phyloP scores from a whole-genome alignment of 1,140 invertebrate genomes.

The Akabosia matsudoensis region DNA sequence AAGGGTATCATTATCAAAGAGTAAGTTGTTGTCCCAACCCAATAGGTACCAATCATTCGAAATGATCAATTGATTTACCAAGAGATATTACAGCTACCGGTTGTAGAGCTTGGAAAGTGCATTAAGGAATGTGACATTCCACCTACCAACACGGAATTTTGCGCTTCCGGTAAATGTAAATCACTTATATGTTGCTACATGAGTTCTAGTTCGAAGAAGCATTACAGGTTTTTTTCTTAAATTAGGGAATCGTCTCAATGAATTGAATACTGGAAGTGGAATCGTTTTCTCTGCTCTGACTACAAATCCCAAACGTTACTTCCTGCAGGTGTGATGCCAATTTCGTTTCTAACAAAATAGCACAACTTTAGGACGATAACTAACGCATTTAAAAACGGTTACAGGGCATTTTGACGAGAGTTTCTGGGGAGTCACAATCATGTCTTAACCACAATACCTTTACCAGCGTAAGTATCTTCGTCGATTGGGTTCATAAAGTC shows the following conservation, averaged over 20 bases:
- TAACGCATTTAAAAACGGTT: neutral
- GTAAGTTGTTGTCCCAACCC: neutral
- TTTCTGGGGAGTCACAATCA: conserved; percentile 28
- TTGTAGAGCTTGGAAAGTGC: conserved; percentile 30
- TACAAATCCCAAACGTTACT: conserved; percentile 29
- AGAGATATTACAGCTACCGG: conserved; percentile 24
- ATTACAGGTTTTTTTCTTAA: too few species aligned
- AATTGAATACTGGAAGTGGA: conserved; percentile 29
- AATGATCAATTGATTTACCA: conserved; percentile 31
- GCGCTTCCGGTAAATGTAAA: conserved; percentile 8
- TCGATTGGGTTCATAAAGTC: conserved; percentile 32
- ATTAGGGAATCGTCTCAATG: conserved; percentile 11
- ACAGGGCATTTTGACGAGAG: conserved; percentile 33
- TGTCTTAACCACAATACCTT: conserved; percentile 30
- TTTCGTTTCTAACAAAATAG: neutral
- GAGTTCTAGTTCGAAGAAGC: too few species aligned
- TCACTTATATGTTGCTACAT: too few species aligned
- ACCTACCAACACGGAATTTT: conserved; percentile 38
- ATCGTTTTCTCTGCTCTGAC: conserved; percentile 28
- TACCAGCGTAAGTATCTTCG: conserved; percentile 32
- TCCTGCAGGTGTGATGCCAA: conserved; percentile 24
- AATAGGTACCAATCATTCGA: conserved; percentile 30
- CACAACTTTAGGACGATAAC: neutral
- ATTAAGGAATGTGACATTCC: conserved; percentile 21
- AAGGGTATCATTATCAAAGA: neutral